Base-by-base conservation (phyloP, 2,113 vertebrate genomes). In the Oncorhynchus mykiss region DNA sequence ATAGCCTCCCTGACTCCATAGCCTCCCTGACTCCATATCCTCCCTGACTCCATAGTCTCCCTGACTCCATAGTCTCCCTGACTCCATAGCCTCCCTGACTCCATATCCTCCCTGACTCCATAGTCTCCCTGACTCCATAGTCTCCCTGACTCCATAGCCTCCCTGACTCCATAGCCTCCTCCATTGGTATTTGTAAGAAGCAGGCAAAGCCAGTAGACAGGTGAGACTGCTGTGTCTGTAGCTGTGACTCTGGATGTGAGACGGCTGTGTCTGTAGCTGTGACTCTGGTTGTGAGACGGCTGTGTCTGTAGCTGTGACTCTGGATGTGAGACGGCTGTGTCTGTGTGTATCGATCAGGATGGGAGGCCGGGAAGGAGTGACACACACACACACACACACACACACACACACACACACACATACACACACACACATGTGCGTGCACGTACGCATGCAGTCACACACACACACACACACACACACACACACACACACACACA, bases 331-430 rank as follows among this genome's bases (percentile, higher is more conserved):
- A 31, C 20, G 2, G 39, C 39, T 45, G 39, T 45, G 39, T 0
- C 39, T 9, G 39, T 45, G 13, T 24, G 59, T 62, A 62, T 62
- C 59, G 59, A 62, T 62, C 66, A 4, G 66, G 66, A 27, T 2
- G 1, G 66, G 18, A 20, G 66, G 25, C 3, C 14, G 14, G 29
- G 48, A 60, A 76, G 78, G 70, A 76, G 31, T 74, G 49, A 34
- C 27, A 29, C 29, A 67, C 14, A 18, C 66, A 29, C 65, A 27
- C 65, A 31, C 65, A 18, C 65, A 18, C 65, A 27, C 65, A 27
- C 65, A 27, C 65, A 31, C 65, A 4, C 62, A 27, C 62, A 24
- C 65, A 67, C 65, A 27, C 65, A 31, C 65, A 27, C 65, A 67
- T 27, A 27, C 65, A 67, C 65, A 27, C 65, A 31, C 65, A 27